Conservation (phyloP, 2,113 vertebrate species). For the Anoplopoma fimbria region DNA sequence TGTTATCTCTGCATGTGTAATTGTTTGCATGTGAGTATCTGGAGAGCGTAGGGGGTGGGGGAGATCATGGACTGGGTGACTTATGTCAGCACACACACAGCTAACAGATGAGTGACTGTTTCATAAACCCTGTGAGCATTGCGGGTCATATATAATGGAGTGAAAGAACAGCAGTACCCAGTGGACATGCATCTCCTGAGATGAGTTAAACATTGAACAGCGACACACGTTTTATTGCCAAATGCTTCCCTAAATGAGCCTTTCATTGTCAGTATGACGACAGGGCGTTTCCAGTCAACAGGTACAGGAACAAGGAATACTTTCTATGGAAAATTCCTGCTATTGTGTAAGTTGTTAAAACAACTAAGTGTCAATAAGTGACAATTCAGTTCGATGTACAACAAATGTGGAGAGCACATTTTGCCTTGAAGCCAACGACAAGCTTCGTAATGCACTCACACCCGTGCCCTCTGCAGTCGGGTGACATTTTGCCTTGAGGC, state of each 20-base stretch:
- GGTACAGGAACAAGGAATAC: not conserved
- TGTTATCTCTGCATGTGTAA: not conserved
- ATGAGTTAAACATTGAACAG: slow-evolving; percentile 61
- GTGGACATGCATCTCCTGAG: not conserved
- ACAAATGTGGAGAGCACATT: not conserved
- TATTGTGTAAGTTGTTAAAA: slow-evolving; percentile 17
- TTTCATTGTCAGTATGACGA: not conserved
- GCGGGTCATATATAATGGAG: slow-evolving; percentile 37
- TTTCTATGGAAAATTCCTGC: slow-evolving; percentile 13
- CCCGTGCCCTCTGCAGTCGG: not conserved
- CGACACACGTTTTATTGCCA: slow-evolving; percentile 16
- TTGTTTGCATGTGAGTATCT: not conserved
- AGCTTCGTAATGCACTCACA: not conserved
- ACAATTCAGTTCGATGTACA: not conserved
- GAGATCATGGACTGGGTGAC: slow-evolving; percentile 1
- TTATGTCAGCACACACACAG: slow-evolving; percentile 9
- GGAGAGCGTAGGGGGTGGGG: too few relatives aligned
- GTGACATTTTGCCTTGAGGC: slow-evolving; percentile 4
- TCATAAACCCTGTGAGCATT: slow-evolving; percentile 31
- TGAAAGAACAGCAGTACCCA: slow-evolving; percentile 4
- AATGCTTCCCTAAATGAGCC: not conserved
- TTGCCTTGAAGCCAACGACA: not conserved
- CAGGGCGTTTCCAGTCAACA: slow-evolving; percentile 40
- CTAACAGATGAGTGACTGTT: slow-evolving; percentile 39
- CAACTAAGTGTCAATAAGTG: slow-evolving; percentile 17